Percentiles rank a stretch among this genome's conserved stretches.
Evolutionary conservation across 1,140 invertebrate genomes (phyloP).

Genomic region (Drosophila ogumai): DNA sequence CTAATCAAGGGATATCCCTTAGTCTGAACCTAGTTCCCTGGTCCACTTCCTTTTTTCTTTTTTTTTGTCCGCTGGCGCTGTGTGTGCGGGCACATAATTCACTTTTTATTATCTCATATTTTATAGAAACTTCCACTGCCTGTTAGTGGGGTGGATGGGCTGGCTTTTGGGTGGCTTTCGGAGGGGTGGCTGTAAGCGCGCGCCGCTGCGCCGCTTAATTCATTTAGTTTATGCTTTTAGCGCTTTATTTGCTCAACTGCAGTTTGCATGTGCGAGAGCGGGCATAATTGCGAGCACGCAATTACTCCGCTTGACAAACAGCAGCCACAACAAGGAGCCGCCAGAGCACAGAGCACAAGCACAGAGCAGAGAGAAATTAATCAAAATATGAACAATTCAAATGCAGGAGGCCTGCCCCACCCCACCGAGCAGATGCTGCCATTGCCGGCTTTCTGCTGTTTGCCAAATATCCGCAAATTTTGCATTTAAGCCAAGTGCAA

Average conservation of each 20-base stretch:
- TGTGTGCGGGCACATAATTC: constrained; percentile 68
- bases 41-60: not conserved
- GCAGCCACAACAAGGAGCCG: constrained; percentile 16
- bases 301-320: constrained; percentile 55
- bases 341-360: constrained; percentile 1
- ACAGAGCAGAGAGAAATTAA: constrained; percentile 19
- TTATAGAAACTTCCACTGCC: constrained; percentile 42
- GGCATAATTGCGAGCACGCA: constrained; percentile 46
- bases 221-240: constrained; percentile 73
- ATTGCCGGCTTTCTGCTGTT: constrained; percentile 16
- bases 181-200: constrained; percentile 17
- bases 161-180: no score
- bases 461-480: constrained; percentile 35
- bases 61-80: constrained; percentile 9
- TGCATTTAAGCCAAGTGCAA: constrained; percentile 43
- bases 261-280: constrained; percentile 35
- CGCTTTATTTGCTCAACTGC: constrained; percentile 72
- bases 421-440: constrained; percentile 15
- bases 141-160: not conserved
- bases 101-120: constrained; percentile 82
- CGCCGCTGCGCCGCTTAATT: constrained; percentile 56
- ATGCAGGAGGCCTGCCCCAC: not conserved
- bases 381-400: constrained; percentile 37
- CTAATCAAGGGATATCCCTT: not conserved
- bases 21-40: not conserved